A percentile compares a stretch with the other conserved stretches of the same genome.
These are phyloP conservation scores for Amphimedon queenslandica DNA, from an alignment of 37 sponge, comb jelly and placozoan genomes.

Conservation along the genomic window DNA sequence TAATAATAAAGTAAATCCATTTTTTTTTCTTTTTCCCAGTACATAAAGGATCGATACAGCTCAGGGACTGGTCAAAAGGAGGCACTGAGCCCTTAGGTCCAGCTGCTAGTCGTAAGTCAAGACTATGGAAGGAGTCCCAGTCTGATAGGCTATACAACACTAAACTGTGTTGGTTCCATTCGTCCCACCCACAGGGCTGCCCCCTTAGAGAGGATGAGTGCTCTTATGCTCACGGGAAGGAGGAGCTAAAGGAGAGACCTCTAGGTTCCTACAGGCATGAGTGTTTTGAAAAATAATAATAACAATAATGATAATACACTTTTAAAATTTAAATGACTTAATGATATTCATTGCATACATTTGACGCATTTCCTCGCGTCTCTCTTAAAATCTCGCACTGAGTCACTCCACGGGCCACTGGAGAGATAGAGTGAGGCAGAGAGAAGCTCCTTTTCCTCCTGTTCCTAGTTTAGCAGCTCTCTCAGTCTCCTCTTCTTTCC, in stretches of 20 bases:
- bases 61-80: conserved; percentile 72
- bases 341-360: too few species aligned
- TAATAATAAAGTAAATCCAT: background rate
- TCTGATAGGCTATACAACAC: conserved; percentile 45
- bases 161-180: conserved; percentile 84
- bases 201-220: conserved; percentile 49
- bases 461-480: too few species aligned
- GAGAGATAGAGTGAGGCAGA: too few species aligned
- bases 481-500: too few species aligned
- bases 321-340: too few species aligned
- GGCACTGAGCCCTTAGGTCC: background rate
- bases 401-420: too few species aligned
- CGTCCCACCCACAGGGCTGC: conserved; percentile 87
- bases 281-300: too few species aligned
- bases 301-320: too few species aligned
- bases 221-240: conserved; percentile 75
- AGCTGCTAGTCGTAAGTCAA: background rate
- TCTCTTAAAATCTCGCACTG: too few species aligned
- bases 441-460: too few species aligned
- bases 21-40: conserved; percentile 21
- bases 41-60: conserved; percentile 36
- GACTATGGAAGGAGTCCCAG: background rate
- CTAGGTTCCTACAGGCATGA: too few species aligned
- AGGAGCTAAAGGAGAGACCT: conserved; percentile 66
- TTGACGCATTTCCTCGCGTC: too few species aligned